Evolutionary conservation across 2,113 vertebrate species (phyloP), one percentile per base, ranked within the genome.

Genomic region (Proterorhinus semilunaris): DNA sequence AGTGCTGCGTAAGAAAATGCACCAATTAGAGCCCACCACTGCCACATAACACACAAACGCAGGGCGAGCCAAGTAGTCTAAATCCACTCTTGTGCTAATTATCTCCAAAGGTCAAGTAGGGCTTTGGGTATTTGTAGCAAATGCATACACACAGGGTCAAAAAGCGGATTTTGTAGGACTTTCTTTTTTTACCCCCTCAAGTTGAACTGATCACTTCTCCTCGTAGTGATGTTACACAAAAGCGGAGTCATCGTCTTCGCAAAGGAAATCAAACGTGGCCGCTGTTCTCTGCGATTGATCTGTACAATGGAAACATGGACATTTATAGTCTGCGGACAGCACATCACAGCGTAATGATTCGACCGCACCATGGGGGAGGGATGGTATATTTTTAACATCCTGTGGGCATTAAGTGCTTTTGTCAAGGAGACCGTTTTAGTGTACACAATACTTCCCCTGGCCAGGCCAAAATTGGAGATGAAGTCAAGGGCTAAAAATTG

Each of bases 391-490:
- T 88, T 81, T 83, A 84, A 72, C 45, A 54, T 66, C 68, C 79
- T 71, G 88, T 84, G 86, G 82, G 82, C 71, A 82, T 79, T 79
- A 78, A 81, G 72, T 71, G 78, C 61, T 82, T 83, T 69, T 72
- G 68, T 86, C 75, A 66, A 79, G 74, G 4, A 77, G 65, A 67
- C 65, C 9, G 69, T 74, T 79, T 71, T 72, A 74, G 72, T 58
- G 51, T 16, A 69, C 57, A 71, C 54, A 71, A 68, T 70, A 68
- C 72, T 83, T 74, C 72, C 61, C 66, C 67, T 36, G 11, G 59
- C 48, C 15, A 16, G 72, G 72, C 70, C 62, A 69, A 79, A 75
- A 83, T 51, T 67, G 65, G n/a, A 49, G 66, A n/a, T 36, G 15
- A 11, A 78, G 71, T 65, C 78, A 73, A 12, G 45, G 36, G 58